Conservation (phyloP, 2,888 invertebrate species). For the Melipona beecheii region DNA sequence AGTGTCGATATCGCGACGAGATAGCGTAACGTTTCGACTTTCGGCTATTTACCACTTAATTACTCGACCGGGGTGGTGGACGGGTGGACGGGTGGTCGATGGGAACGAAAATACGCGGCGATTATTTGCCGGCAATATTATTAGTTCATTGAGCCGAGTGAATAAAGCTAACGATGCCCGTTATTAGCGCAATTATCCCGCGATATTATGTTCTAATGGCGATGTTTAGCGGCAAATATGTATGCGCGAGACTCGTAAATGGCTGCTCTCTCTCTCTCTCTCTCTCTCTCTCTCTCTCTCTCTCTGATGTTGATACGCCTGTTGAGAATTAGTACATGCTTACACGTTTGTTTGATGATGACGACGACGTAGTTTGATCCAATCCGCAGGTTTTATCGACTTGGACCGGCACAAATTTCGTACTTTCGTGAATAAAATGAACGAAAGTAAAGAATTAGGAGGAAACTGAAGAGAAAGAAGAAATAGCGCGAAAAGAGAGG, state of each 20-base stretch:
- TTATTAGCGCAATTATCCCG: constrained; percentile 27
- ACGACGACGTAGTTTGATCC: not conserved
- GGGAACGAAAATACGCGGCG: constrained; percentile 32
- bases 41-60: constrained; percentile 64
- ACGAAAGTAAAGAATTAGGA: too few relatives aligned
- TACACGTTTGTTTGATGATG: too few relatives aligned
- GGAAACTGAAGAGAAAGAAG: too few relatives aligned
- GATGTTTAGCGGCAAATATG: not conserved
- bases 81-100: not conserved
- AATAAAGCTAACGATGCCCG: constrained; percentile 28
- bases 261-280: too few relatives aligned
- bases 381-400: not conserved
- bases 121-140: constrained; percentile 49
- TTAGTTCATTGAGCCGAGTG: constrained; percentile 34
- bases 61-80: constrained; percentile 41
- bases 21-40: constrained; percentile 63
- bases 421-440: too few relatives aligned
- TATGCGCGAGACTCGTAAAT: not conserved
- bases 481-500: not conserved
- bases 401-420: too few relatives aligned
- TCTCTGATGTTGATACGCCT: constrained; percentile 1
- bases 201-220: constrained; percentile 27
- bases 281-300: not conserved
- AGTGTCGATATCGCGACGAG: constrained; percentile 60
- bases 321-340: not conserved